Evolutionary conservation across 2,797 vertebrate species (phyloP).

Genomic region (Nannoperca australis): DNA sequence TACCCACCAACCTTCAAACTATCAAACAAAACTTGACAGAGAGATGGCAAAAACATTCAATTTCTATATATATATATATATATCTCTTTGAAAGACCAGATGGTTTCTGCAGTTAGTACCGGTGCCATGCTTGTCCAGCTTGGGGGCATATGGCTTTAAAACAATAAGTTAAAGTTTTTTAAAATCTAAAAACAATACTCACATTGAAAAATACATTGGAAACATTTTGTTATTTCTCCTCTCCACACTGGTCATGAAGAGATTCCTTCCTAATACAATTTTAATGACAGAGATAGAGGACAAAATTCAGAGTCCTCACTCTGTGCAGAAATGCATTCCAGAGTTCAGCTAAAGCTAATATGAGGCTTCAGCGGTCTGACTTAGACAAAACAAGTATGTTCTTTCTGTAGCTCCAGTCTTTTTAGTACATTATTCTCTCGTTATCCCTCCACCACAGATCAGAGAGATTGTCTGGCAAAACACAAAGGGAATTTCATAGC

Average conservation of each 20-base stretch:
- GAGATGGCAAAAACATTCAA: not conserved
- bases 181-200: not conserved
- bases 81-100: not conserved
- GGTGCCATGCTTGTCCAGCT: not conserved
- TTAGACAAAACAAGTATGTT: too few species aligned
- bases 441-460: too few species aligned
- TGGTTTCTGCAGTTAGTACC: not conserved
- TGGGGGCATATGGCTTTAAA: not conserved
- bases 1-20: not conserved
- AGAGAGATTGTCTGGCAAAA: too few species aligned
- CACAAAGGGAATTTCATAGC: not conserved
- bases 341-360: too few species aligned
- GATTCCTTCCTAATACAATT: not conserved
- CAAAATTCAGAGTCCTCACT: not conserved
- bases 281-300: not conserved
- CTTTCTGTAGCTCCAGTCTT: too few species aligned
- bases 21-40: not conserved
- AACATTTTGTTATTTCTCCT: not conserved
- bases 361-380: too few species aligned
- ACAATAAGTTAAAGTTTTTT: not conserved
- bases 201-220: not conserved
- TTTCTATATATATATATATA: not conserved
- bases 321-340: too few species aligned
- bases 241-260: not conserved
- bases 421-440: too few species aligned